Evolutionary conservation across 2,797 vertebrate genomes (phyloP).

Genomic region (Melanotaenia nigrans): DNA sequence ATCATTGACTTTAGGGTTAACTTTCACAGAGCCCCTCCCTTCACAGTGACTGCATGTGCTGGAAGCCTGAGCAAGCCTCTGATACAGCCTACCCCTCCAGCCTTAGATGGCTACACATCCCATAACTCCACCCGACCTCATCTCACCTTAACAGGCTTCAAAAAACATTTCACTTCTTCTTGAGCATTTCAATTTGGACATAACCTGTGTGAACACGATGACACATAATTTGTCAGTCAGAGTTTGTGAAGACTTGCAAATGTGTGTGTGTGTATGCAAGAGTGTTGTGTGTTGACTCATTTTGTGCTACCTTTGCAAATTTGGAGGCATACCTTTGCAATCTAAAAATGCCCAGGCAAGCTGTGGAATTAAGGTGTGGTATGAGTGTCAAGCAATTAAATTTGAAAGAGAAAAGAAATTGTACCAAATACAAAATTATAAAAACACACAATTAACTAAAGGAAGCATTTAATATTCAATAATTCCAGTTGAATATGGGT

Average conservation of each 20-base stretch:
- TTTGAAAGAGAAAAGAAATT: conserved; percentile 29
- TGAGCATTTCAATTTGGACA: background rate
- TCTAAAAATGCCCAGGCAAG: conserved; percentile 77
- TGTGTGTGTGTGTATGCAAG: conserved; percentile 6
- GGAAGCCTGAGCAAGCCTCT: conserved; percentile 38
- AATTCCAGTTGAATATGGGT: background rate
- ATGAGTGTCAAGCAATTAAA: conserved; percentile 43
- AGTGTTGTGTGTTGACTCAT: conserved; percentile 54
- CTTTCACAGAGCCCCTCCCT: conserved; percentile 3
- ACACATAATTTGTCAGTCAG: conserved; percentile 45
- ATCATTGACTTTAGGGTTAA: conserved; percentile 3
- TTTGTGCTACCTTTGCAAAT: conserved; percentile 65
- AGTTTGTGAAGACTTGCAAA: background rate
- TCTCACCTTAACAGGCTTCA: conserved; percentile 38
- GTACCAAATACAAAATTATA: background rate
- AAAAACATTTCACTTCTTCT: conserved; percentile 28
- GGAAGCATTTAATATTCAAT: background rate
- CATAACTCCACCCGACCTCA: conserved; percentile 40
- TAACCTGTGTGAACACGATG: conserved; percentile 71
- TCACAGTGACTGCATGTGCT: background rate
- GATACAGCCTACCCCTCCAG: conserved; percentile 26
- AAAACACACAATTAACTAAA: conserved; percentile 5
- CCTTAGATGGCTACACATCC: conserved; percentile 23
- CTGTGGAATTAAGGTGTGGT: conserved; percentile 81
- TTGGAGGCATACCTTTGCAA: conserved; percentile 77